A percentile compares a stretch with the other conserved stretches of the same genome.
Evolutionary conservation across 2,888 invertebrate genomes (phyloP).

Genomic region (Zaprionus bogoriensis): DNA sequence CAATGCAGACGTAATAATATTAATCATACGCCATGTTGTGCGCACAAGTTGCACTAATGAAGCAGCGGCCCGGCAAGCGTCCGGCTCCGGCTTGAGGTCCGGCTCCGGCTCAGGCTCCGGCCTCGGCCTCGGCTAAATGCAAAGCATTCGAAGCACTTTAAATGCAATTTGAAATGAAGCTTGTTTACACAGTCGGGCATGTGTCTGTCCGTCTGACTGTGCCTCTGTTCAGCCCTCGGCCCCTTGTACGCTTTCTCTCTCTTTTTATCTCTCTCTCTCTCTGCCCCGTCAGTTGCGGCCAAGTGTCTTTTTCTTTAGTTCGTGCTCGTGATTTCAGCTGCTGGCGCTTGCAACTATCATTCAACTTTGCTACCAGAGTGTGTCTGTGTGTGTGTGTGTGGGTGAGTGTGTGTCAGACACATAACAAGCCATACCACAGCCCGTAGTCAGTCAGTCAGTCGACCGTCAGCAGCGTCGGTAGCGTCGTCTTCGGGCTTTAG

Average conservation of each 20-base stretch:
- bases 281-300: slow-evolving; percentile 24
- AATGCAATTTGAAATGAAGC: slow-evolving; percentile 70
- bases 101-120: background rate
- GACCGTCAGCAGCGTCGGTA: slow-evolving; percentile 14
- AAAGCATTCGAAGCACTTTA: slow-evolving; percentile 58
- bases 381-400: slow-evolving; percentile 7
- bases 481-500: slow-evolving; percentile 20
- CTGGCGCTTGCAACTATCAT: slow-evolving; percentile 60
- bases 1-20: slow-evolving; percentile 50
- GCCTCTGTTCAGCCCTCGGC: slow-evolving; percentile 4
- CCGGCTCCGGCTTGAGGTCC: too few species aligned
- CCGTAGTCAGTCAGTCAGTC: slow-evolving; percentile 14
- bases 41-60: slow-evolving; percentile 53
- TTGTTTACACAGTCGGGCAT: slow-evolving; percentile 57
- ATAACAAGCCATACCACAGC: slow-evolving; percentile 40
- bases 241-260: background rate
- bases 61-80: slow-evolving; percentile 16
- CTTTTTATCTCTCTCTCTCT: background rate
- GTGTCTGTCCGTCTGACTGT: background rate
- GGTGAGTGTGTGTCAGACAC: slow-evolving; percentile 14
- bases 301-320: slow-evolving; percentile 32
- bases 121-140: slow-evolving; percentile 19
- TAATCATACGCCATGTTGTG: slow-evolving; percentile 69
- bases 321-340: slow-evolving; percentile 50
- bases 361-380: slow-evolving; percentile 63